A percentile compares a stretch with the other conserved stretches of the same genome.
Conservation (phyloP, 2,113 vertebrate genomes). For the Telmatochromis bifrenatus region DNA sequence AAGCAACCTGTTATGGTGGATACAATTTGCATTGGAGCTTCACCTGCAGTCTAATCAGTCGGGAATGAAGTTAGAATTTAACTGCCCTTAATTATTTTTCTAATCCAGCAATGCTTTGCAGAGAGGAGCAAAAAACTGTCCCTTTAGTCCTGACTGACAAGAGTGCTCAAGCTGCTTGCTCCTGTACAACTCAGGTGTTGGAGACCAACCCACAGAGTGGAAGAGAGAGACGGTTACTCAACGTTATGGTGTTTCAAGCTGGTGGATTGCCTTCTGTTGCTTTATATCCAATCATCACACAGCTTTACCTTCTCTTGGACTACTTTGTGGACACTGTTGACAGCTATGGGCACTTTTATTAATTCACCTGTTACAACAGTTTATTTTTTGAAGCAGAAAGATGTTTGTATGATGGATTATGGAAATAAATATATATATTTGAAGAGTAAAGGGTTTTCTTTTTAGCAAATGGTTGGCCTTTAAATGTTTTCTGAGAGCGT, state of each 20-base stretch:
- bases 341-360: slow-evolving; percentile 42
- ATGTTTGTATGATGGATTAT: slow-evolving; percentile 59
- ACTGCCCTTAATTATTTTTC: slow-evolving; percentile 8
- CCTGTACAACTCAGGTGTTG: slow-evolving; percentile 44
- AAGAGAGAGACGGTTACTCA: background rate
- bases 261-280: background rate
- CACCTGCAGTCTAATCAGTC: slow-evolving; percentile 33
- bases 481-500: background rate
- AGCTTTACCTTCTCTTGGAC: slow-evolving; percentile 29
- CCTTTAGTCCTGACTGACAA: background rate
- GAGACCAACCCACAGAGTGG: slow-evolving; percentile 5
- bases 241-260: background rate
- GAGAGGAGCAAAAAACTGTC: slow-evolving; percentile 10
- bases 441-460: slow-evolving; percentile 2
- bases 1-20: background rate
- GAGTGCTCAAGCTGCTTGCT: background rate
- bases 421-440: slow-evolving; percentile 71
- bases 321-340: slow-evolving; percentile 4
- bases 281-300: slow-evolving; percentile 19
- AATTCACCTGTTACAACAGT: slow-evolving; percentile 36
- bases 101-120: slow-evolving; percentile 32
- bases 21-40: background rate
- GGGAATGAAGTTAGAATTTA: background rate
- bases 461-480: background rate
- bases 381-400: slow-evolving; percentile 39